These are phyloP conservation scores for Xylophagus ater DNA, from an alignment of 2,888 invertebrate genomes.

Conservation along the genomic window DNA sequence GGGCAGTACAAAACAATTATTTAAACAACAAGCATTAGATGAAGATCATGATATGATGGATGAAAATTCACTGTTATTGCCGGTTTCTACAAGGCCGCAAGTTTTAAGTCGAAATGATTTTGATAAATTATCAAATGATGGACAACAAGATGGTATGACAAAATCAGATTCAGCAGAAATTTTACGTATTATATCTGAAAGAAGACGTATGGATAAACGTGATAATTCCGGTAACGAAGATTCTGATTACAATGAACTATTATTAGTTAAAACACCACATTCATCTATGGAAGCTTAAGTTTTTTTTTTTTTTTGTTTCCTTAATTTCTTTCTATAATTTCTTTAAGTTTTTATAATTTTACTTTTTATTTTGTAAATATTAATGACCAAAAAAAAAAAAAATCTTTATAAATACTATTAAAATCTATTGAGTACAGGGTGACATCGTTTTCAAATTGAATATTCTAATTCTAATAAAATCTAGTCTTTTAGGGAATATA, in stretches of 20 bases:
- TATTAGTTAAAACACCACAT: constrained; percentile 34
- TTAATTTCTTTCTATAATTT: no score
- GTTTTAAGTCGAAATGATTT: constrained; percentile 1
- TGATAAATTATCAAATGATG: constrained; percentile 4
- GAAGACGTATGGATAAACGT: constrained; percentile 35
- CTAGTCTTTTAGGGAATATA: neutral
- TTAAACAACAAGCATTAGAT: constrained; percentile 47
- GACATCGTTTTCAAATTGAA: neutral
- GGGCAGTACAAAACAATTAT: constrained; percentile 46
- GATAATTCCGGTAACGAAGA: constrained; percentile 37
- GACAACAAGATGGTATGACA: constrained; percentile 21
- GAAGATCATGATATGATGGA: constrained; percentile 42
- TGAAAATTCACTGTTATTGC: constrained; percentile 42
- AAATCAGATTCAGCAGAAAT: constrained; percentile 39
- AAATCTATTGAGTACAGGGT: constrained; percentile 9
- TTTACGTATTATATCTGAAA: constrained; percentile 37
- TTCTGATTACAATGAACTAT: constrained; percentile 36
- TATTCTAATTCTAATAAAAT: neutral
- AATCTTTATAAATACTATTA: neutral
- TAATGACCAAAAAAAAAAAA: neutral
- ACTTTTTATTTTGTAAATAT: no score
- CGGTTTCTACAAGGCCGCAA: constrained; percentile 20
- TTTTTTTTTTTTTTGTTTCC: no score
- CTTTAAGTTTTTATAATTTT: no score
- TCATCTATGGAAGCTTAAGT: constrained; percentile 30